A percentile compares a stretch with the other conserved stretches of the same genome.
Conservation (phyloP, 2,888 invertebrate genomes). For the Melitaea athalia region DNA sequence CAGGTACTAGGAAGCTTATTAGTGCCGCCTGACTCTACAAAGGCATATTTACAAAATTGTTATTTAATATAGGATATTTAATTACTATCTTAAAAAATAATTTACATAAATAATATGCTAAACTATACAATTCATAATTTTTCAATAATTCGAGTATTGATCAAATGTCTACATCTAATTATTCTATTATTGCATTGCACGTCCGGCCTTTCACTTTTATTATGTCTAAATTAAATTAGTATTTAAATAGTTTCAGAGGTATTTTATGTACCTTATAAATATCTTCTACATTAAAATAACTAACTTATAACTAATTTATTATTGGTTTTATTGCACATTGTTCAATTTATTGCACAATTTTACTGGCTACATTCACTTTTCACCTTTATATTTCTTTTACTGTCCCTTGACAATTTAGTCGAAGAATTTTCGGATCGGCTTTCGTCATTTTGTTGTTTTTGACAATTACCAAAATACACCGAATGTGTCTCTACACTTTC, state of each 20-base stretch:
- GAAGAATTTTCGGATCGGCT: constrained; percentile 41
- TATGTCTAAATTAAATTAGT: constrained; percentile 26
- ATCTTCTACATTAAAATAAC: constrained; percentile 7
- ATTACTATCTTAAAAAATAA: background rate
- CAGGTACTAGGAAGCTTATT: constrained; percentile 81
- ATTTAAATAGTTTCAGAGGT: constrained; percentile 24
- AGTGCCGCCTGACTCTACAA: constrained; percentile 73
- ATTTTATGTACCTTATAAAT: constrained; percentile 20
- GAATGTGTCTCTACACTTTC: constrained; percentile 94
- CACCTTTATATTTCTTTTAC: constrained; percentile 38
- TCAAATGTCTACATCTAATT: constrained; percentile 39
- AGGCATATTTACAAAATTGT: constrained; percentile 30
- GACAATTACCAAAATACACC: constrained; percentile 90
- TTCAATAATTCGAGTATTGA: background rate
- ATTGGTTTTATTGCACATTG: constrained; percentile 59
- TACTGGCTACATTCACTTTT: constrained; percentile 30
- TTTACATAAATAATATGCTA: background rate
- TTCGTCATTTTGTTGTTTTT: constrained; percentile 68
- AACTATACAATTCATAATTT: background rate
- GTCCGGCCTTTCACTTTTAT: constrained; percentile 65
- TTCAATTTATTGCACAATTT: constrained; percentile 51
- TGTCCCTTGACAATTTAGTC: constrained; percentile 39
- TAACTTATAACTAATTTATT: constrained; percentile 10
- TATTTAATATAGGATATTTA: background rate
- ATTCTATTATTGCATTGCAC: constrained; percentile 78